Evolutionary conservation across 2,113 vertebrate genomes (phyloP).

Genomic region (Otolemur garnettii): DNA sequence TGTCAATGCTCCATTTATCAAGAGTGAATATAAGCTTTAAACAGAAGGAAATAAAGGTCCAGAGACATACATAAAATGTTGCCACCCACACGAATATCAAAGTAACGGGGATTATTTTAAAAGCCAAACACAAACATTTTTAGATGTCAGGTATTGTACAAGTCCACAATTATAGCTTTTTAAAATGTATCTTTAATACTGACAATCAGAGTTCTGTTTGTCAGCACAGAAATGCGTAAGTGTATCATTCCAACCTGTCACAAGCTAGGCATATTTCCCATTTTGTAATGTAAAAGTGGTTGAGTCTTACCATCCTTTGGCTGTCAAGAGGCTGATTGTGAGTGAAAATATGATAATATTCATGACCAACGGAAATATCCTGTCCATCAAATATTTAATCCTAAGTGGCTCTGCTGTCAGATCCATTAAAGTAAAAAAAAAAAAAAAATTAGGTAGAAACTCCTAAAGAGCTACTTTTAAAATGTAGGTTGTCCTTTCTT

Average conservation of each 20-base stretch:
- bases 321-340: constrained; percentile 1
- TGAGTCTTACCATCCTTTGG: constrained; percentile 69
- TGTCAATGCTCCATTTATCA: constrained; percentile 30
- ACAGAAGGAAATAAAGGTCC: background rate
- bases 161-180: constrained; percentile 38
- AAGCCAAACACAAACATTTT: constrained; percentile 58
- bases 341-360: constrained; percentile 67
- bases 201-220: constrained; percentile 60
- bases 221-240: constrained; percentile 41
- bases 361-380: constrained; percentile 59
- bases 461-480: constrained; percentile 40
- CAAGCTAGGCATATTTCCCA: constrained; percentile 54
- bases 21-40: constrained; percentile 33
- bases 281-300: constrained; percentile 60
- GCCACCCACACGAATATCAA: constrained; percentile 36
- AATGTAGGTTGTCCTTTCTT: background rate
- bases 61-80: constrained; percentile 4
- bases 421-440: background rate
- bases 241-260: constrained; percentile 64
- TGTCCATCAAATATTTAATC: constrained; percentile 74
- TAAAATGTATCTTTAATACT: constrained; percentile 39
- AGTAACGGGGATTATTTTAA: constrained; percentile 30
- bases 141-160: constrained; percentile 39
- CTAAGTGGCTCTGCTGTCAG: constrained; percentile 59
- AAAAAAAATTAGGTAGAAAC: constrained; percentile 1